These are phyloP conservation scores for Rhineura floridana DNA, from an alignment of 2,113 vertebrate genomes.

Conservation along the genomic window DNA sequence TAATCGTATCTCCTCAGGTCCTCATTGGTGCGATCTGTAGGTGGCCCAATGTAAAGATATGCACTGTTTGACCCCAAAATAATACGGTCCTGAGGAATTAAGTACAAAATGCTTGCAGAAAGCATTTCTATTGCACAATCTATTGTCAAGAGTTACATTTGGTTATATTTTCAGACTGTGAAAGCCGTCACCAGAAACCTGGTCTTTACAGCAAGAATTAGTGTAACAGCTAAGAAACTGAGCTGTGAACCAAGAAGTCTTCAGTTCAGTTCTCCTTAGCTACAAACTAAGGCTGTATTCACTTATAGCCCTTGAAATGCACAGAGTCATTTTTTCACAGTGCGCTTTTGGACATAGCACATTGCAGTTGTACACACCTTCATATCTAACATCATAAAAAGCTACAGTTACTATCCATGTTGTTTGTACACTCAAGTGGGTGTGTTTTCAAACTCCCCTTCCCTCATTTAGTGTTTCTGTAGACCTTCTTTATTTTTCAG, in stretches of 20 bases:
- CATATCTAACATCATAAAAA: no score
- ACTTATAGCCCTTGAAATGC: no score
- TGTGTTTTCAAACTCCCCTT: no score
- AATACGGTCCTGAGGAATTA: constrained; percentile 79
- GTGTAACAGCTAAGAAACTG: not conserved
- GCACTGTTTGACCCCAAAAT: constrained; percentile 87
- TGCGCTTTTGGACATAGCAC: no score
- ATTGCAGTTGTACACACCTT: no score
- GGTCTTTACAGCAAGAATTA: not conserved
- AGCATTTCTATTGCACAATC: not conserved
- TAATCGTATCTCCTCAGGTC: constrained; percentile 86
- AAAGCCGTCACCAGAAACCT: not conserved
- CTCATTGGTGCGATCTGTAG: constrained; percentile 77
- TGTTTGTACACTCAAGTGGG: no score
- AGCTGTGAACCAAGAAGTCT: no score
- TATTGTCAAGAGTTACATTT: not conserved
- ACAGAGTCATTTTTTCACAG: no score
- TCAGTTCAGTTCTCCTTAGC: not conserved
- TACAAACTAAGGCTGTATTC: not conserved
- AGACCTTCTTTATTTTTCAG: no score
- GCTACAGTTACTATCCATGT: no score
- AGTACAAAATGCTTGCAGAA: not conserved
- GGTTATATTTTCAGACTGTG: not conserved
- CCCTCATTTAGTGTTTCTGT: no score
- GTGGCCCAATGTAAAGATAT: constrained; percentile 86